These are phyloP conservation scores for Spea hammondii DNA, from an alignment of 2,797 vertebrate genomes.

Conservation along the genomic window DNA sequence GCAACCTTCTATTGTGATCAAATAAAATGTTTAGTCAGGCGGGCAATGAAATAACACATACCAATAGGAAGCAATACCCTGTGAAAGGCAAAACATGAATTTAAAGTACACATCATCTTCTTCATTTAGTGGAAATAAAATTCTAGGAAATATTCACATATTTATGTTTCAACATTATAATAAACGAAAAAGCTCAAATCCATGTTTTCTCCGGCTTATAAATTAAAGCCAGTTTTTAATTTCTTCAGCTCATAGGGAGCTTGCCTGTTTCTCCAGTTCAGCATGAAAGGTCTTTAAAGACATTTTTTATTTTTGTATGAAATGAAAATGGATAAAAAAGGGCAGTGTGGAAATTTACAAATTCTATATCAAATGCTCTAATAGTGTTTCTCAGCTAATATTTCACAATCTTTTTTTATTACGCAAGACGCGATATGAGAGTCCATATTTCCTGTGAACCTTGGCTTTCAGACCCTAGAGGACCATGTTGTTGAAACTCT, in stretches of 20 bases:
- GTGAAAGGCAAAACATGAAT: slow-evolving; percentile 61
- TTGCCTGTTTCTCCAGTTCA: slow-evolving; percentile 43
- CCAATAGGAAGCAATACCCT: slow-evolving; percentile 59
- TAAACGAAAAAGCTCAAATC: slow-evolving; percentile 48
- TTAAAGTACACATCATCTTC: slow-evolving; percentile 60
- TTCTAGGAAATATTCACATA: slow-evolving; percentile 57
- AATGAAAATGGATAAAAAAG: slow-evolving; percentile 42
- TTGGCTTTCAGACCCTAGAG: too few relatives aligned
- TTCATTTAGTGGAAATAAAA: slow-evolving; percentile 68
- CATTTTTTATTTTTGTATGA: slow-evolving; percentile 49
- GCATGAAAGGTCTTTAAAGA: slow-evolving; percentile 43
- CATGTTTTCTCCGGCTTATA: slow-evolving; percentile 30
- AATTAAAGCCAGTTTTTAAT: slow-evolving; percentile 48
- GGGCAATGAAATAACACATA: slow-evolving; percentile 62
- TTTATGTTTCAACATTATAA: slow-evolving; percentile 41
- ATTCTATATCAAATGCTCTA: slow-evolving; percentile 40
- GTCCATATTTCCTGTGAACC: too few relatives aligned
- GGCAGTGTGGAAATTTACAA: slow-evolving; percentile 35
- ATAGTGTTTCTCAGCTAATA: slow-evolving; percentile 44
- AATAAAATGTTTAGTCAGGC: slow-evolving; percentile 72
- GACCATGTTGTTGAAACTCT: too few relatives aligned
- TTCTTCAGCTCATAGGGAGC: slow-evolving; percentile 43
- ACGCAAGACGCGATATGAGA: too few relatives aligned
- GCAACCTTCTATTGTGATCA: slow-evolving; percentile 70
- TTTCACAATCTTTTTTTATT: slow-evolving; percentile 8